Conservation (phyloP, 1,140 invertebrate species). For the Trypoxylus dichotomus region DNA sequence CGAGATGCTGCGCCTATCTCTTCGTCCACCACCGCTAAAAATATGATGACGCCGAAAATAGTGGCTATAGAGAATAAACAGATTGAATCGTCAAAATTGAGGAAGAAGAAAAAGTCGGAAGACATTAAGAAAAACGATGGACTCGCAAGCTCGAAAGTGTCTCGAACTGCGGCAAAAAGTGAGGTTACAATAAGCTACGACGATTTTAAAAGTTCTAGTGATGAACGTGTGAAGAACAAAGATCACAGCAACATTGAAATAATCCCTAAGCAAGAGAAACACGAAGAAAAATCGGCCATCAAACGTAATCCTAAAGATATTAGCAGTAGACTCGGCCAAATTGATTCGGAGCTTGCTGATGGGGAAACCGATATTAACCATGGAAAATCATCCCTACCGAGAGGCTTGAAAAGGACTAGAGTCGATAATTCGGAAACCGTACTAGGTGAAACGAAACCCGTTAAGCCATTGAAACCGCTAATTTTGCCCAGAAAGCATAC, state of each 20-base stretch:
- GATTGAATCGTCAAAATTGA: neutral
- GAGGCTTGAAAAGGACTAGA: neutral
- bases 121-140: neutral
- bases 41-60: neutral
- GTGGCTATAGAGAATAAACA: no score
- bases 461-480: neutral
- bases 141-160: neutral
- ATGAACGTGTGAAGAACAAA: neutral
- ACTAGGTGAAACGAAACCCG: neutral
- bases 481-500: neutral
- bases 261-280: neutral
- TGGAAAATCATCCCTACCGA: neutral
- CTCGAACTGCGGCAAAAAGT: neutral
- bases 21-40: neutral
- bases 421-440: neutral
- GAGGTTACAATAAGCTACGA: neutral
- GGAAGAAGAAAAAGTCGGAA: neutral
- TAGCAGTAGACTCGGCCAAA: neutral
- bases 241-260: neutral
- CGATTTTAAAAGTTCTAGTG: no score
- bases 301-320: neutral
- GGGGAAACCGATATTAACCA: neutral
- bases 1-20: neutral
- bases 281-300: neutral
- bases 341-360: neutral